Evolutionary conservation across 2,888 invertebrate genomes (phyloP), one percentile per base, ranked within the genome.

Genomic region (Apamea anceps): DNA sequence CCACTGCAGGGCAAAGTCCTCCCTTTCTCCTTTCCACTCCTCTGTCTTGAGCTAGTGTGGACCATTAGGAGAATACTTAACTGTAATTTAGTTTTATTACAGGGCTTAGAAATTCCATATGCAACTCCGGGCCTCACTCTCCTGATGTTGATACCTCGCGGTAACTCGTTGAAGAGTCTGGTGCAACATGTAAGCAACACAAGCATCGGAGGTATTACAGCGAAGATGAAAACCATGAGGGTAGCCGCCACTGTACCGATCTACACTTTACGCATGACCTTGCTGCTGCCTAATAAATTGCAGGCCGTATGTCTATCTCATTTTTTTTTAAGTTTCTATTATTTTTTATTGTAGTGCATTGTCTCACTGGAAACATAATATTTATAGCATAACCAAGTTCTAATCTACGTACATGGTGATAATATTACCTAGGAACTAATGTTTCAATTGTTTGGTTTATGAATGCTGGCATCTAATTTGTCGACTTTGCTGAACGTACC

Each of bases 31-130:
- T 51, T 51, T 21, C 54, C 54, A 54, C 54, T 54, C 54, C 54
- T 54, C 21, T 54, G 54, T 54, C 21, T 54, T 54, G 54, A 21
- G 21, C 54, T 54, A 54, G 21, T 54, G 54, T 54, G 54, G 21
- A 54, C 21, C n/a, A 4, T 25, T 54, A 54, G 1, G 1, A 71
- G 15, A 72, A 57, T 72, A 60, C n/a, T 6, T 37, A 28, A 75
- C 54, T 28, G 25, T 74, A 42, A 72, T 51, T 42, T 75, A 18
- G 0, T 48, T 73, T 79, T 18, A 79, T 91, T 91, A 42, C 90
- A 97, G 97, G 96, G 95, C 8, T 89, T 97, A 79, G 96, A 97
- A 88, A 95, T 97, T 70, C 91, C 91, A 6, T 97, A 97, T 89
- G 92, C 93, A 12, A 94, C 94, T 57, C 92, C 93, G 18, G 96